Percentiles rank a stretch among this genome's conserved stretches.
These are phyloP conservation scores for Okamejei kenojei DNA, from an alignment of 2,797 vertebrate genomes.

Conservation along the genomic window DNA sequence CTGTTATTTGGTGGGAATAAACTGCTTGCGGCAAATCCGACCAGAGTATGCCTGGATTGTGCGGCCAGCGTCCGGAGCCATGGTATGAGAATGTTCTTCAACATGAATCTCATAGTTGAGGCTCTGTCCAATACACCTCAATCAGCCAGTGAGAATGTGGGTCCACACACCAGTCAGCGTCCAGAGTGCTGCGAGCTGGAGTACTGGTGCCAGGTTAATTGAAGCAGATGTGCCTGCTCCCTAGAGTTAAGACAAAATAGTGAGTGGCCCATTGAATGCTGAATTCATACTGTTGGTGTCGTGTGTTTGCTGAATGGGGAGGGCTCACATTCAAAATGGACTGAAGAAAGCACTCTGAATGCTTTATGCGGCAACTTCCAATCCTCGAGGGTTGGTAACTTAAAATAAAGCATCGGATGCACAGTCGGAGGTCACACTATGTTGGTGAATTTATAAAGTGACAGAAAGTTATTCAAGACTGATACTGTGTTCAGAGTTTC, in stretches of 20 bases:
- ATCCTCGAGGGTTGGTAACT: not conserved
- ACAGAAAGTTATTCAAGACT: not conserved
- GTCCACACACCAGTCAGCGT: conserved; percentile 8
- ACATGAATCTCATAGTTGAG: not conserved
- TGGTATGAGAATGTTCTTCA: conserved; percentile 54
- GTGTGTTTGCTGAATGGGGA: not conserved
- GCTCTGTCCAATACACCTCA: too few relatives aligned
- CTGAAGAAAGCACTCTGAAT: not conserved
- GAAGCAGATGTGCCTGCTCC: not conserved
- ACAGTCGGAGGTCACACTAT: not conserved
- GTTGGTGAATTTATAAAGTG: not conserved
- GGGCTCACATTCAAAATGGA: not conserved
- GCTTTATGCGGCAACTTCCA: not conserved
- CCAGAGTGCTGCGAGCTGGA: not conserved
- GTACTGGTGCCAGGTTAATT: not conserved
- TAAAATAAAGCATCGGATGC: not conserved
- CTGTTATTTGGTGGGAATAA: conserved; percentile 82
- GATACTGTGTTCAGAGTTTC: too few relatives aligned
- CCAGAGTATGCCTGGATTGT: conserved; percentile 92
- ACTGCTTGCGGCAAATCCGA: conserved; percentile 80
- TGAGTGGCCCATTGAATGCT: not conserved
- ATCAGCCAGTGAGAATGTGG: not conserved
- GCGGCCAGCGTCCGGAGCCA: conserved; percentile 70
- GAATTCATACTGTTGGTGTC: not conserved
- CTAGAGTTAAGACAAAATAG: not conserved